Evolutionary conservation across 1,140 invertebrate species (phyloP).

Genomic region (Aphelenchoides besseyi): DNA sequence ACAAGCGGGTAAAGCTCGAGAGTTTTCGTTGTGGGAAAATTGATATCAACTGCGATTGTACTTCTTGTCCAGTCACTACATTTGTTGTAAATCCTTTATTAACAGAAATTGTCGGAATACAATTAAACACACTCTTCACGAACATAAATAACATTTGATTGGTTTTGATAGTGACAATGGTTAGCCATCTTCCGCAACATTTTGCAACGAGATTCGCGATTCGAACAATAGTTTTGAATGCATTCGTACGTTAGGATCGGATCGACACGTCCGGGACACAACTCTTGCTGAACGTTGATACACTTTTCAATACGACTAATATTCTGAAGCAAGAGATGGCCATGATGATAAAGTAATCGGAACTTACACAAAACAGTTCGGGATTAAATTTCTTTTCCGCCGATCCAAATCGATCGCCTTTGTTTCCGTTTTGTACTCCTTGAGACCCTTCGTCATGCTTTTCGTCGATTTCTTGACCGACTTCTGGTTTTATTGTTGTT

Average conservation of each 20-base stretch:
- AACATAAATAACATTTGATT: neutral
- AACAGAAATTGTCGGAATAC: too few species aligned
- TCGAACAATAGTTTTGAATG: neutral
- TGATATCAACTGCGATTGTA: neutral
- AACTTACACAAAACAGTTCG: too few species aligned
- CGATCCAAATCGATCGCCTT: too few species aligned
- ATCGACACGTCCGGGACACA: neutral
- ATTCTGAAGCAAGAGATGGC: neutral
- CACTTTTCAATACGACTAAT: neutral
- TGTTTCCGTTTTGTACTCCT: too few species aligned
- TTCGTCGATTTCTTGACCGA: too few species aligned
- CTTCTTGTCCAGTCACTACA: too few species aligned
- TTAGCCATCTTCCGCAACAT: neutral
- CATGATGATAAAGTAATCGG: too few species aligned
- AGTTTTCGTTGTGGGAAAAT: neutral
- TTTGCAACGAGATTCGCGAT: neutral
- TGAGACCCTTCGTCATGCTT: too few species aligned
- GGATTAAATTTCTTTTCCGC: too few species aligned
- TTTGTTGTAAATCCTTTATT: too few species aligned
- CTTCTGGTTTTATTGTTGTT: too few species aligned
- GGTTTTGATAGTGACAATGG: neutral
- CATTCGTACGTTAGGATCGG: neutral
- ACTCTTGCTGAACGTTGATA: neutral
- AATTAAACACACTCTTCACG: neutral
- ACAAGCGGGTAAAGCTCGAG: neutral